phyloP scores from a whole-genome alignment of 2,888 invertebrate species.

The Polymixis lichenea region DNA sequence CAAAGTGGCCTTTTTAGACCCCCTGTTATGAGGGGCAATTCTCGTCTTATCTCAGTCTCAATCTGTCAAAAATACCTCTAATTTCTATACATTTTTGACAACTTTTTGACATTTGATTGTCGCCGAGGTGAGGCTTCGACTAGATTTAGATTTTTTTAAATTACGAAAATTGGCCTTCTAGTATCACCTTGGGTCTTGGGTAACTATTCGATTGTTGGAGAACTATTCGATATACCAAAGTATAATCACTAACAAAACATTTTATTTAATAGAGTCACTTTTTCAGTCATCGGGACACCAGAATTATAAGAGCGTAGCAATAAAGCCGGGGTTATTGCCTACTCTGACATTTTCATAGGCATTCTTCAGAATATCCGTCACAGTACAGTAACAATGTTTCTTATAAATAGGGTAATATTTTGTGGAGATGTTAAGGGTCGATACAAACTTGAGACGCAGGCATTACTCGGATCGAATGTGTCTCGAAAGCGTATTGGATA shows the following conservation, averaged over 20 bases:
- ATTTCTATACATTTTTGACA: too few species aligned
- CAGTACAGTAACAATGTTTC: slow-evolving; percentile 64
- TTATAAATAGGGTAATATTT: slow-evolving; percentile 68
- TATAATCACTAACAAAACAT: slow-evolving; percentile 21
- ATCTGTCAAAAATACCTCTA: too few species aligned
- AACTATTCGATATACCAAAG: neutral
- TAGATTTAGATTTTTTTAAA: too few species aligned
- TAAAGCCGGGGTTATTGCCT: slow-evolving; percentile 63
- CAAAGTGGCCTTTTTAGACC: too few species aligned
- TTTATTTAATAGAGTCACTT: slow-evolving; percentile 26
- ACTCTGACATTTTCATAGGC: slow-evolving; percentile 65
- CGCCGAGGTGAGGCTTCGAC: too few species aligned
- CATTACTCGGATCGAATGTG: slow-evolving; percentile 38
- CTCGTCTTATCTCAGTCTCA: too few species aligned
- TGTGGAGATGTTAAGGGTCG: slow-evolving; percentile 55
- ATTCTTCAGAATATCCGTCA: slow-evolving; percentile 64
- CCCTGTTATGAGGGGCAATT: too few species aligned
- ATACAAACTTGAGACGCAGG: slow-evolving; percentile 51
- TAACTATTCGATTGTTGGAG: too few species aligned
- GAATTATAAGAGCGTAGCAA: slow-evolving; percentile 49
- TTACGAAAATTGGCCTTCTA: too few species aligned
- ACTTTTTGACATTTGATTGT: too few species aligned
- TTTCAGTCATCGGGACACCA: slow-evolving; percentile 35
- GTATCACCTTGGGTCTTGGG: neutral
- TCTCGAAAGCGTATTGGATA: slow-evolving; percentile 48